Percentiles rank a stretch among this genome's conserved stretches.
Evolutionary conservation across 1,140 invertebrate genomes (phyloP).

Genomic region (Ceratoteleas bidentatus): DNA sequence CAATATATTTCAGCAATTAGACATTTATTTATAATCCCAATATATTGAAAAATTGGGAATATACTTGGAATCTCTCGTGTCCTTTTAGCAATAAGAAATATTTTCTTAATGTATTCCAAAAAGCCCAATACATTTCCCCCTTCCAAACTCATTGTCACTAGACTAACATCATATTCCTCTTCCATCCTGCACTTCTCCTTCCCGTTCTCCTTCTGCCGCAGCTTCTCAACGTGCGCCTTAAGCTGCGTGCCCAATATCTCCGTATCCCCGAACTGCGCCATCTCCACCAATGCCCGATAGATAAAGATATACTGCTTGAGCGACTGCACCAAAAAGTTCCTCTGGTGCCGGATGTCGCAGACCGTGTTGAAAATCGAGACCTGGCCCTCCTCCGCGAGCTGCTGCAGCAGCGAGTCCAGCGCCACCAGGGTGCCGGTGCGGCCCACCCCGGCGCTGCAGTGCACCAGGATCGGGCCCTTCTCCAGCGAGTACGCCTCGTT

Average conservation of each 20-base stretch:
- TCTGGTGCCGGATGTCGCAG: conserved; percentile 92
- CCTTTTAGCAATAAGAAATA: no score
- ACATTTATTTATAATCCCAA: no score
- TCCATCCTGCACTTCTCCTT: conserved; percentile 87
- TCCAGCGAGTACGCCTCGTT: conserved; percentile 93
- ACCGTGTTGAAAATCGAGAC: conserved; percentile 95
- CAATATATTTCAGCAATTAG: no score
- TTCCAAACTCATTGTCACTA: no score
- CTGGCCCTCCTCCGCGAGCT: conserved; percentile 89
- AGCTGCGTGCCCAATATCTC: conserved; percentile 89
- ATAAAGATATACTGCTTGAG: conserved; percentile 98
- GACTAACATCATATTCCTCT: conserved; percentile 90
- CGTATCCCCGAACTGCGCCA: conserved; percentile 96
- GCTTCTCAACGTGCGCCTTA: conserved; percentile 86
- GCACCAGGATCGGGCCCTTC: conserved; percentile 92
- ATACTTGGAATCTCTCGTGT: no score
- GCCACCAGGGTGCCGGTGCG: conserved; percentile 95
- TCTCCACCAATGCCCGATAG: conserved; percentile 96
- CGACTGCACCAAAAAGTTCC: conserved; percentile 96
- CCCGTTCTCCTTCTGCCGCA: conserved; percentile 86
- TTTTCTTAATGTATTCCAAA: no score
- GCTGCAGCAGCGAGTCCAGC: conserved; percentile 93
- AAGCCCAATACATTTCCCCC: no score
- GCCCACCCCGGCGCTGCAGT: conserved; percentile 96
- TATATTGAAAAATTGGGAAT: no score